Percentiles rank a stretch among this genome's conserved stretches.
Conservation (phyloP, 2,797 vertebrate species). For the Threskiornis aethiopicus region DNA sequence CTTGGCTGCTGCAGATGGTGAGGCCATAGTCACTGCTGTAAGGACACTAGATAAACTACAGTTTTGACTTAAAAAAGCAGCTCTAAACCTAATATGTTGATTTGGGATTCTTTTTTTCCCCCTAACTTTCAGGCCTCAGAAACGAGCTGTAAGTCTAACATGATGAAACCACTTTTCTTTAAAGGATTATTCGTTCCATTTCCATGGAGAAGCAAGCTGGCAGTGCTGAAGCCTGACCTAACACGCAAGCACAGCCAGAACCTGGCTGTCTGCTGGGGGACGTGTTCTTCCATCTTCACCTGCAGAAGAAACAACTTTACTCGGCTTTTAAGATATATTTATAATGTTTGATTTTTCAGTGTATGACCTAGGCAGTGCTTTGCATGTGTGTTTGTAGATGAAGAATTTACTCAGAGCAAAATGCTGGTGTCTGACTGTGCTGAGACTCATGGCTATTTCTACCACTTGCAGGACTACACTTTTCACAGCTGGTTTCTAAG, state of each 20-base stretch:
- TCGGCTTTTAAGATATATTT: background rate
- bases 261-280: background rate
- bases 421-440: background rate
- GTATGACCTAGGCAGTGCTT: background rate
- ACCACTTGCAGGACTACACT: background rate
- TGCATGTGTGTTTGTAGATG: background rate
- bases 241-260: accelerated
- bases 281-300: background rate
- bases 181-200: background rate
- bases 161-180: background rate
- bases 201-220: background rate
- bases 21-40: background rate
- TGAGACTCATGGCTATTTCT: background rate
- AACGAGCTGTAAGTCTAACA: background rate
- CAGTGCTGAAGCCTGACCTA: background rate
- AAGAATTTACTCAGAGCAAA: background rate
- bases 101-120: background rate
- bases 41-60: background rate
- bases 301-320: background rate
- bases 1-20: background rate
- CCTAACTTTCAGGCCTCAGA: background rate
- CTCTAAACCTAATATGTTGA: background rate
- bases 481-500: background rate
- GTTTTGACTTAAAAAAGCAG: background rate
- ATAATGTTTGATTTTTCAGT: background rate